Base-by-base conservation (phyloP, 1,140 invertebrate genomes). In the Adelges cooleyi region DNA sequence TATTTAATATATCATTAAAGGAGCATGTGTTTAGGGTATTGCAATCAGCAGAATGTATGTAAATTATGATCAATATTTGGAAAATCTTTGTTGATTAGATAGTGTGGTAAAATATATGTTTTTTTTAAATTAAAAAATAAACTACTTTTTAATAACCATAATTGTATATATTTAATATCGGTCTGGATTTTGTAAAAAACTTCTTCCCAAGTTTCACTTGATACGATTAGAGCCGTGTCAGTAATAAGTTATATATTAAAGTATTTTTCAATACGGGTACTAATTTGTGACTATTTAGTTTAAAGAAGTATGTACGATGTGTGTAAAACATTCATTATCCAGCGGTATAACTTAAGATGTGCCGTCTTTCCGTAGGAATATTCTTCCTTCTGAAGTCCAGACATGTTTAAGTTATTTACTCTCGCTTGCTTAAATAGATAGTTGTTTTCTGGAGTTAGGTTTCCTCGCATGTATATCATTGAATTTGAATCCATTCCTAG, bases 161-260 rank as follows among this genome's bases (percentile, higher is more conserved):
- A 42, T n/a, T 17, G 40, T 51, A 51, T 51, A 18, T 18, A 15
- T 51, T 33, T 25, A 18, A 51, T 51, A 51, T 51, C 49, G 15
- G n/a, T 33, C 22, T 51, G 49, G 22, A 51, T 51, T 51, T 51
- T 51, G 4, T 51, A 20, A 51, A 51, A 51, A 25, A 51, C 49
- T 25, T 51, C 49, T 51, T 51, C 22, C 49, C 49, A 51, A 33
- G 49, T 25, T 10, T 51, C 22, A 25, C 49, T 20, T n/a, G 22
- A 18, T 25, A n/a, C 49, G 15, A 25, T 25, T 33, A 51, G 49
- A 18, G 29, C 53, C 4, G 53, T 56, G 40, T 38, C n/a, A 56
- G 29, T 18, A 3, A 46, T 18, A 46, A 46, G 22, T 46, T 18
- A 46, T 46, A 46, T 46, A 46, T 46, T 46, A 18, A 18, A 46